phyloP scores from a whole-genome alignment of 2,113 vertebrate species.

The Gadus macrocephalus region DNA sequence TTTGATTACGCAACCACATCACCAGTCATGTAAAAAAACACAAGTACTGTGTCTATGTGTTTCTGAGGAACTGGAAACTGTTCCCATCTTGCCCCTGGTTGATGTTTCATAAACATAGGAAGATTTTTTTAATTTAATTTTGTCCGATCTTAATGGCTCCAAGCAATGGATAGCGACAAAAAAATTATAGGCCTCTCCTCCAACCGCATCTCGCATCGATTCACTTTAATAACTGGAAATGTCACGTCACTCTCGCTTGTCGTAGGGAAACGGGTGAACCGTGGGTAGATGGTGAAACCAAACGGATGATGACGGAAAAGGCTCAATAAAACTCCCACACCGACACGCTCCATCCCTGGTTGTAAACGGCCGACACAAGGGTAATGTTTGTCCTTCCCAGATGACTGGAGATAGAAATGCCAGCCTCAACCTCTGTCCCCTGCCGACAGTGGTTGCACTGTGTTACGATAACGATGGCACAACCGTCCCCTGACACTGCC shows the following conservation, averaged over 20 bases:
- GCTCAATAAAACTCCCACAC: constrained; percentile 39
- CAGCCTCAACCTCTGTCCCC: constrained; percentile 52
- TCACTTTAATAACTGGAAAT: too few relatives aligned
- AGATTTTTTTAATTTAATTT: too few relatives aligned
- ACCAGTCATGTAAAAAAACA: constrained; percentile 11
- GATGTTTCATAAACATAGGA: too few relatives aligned
- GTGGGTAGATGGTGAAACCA: constrained; percentile 41
- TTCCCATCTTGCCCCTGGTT: too few relatives aligned
- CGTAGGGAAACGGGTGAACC: constrained; percentile 25
- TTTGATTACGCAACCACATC: constrained; percentile 36
- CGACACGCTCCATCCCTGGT: constrained; percentile 14
- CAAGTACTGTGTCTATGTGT: background rate
- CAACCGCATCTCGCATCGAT: too few relatives aligned
- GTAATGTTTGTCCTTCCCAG: constrained; percentile 42
- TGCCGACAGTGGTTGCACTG: constrained; percentile 51
- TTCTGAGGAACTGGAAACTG: too few relatives aligned
- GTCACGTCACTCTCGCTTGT: constrained; percentile 16
- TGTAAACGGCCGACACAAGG: constrained; percentile 52
- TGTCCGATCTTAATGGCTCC: too few relatives aligned
- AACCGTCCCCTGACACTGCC: constrained; percentile 37
- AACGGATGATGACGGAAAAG: constrained; percentile 31
- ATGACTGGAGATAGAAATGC: constrained; percentile 38
- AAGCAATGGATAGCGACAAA: too few relatives aligned
- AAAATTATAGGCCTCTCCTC: too few relatives aligned
- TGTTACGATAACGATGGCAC: constrained; percentile 38